A percentile compares a stretch with the other conserved stretches of the same genome.
phyloP scores from a whole-genome alignment of 2,113 vertebrate species.

The Cacatua alba region DNA sequence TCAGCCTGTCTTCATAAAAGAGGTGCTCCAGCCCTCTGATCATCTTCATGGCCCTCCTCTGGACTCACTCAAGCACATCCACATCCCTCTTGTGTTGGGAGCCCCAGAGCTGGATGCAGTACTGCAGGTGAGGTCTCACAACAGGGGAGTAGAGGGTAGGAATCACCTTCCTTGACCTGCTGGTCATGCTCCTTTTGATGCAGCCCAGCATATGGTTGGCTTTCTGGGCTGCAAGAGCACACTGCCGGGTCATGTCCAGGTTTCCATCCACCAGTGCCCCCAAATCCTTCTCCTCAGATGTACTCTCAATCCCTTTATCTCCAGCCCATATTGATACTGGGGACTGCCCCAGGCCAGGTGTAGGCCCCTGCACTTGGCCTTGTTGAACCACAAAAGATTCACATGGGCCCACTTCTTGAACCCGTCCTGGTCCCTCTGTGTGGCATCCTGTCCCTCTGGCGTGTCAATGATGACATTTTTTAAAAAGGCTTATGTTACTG shows the following conservation, averaged over 20 bases:
- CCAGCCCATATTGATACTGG: neutral
- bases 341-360: neutral
- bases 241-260: neutral
- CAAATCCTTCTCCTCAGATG: neutral
- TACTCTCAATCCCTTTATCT: neutral
- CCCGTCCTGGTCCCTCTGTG: neutral
- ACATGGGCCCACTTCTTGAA: neutral
- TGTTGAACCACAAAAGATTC: neutral
- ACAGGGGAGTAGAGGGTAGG: neutral
- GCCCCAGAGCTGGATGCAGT: neutral
- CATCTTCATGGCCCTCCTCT: neutral
- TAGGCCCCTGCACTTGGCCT: neutral
- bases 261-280: neutral
- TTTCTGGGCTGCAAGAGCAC: neutral
- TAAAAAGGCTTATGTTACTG: neutral
- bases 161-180: neutral
- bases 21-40: neutral
- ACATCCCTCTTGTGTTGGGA: neutral
- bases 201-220: neutral
- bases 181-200: rapidly evolving
- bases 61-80: neutral
- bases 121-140: rapidly evolving
- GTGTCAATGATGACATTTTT: neutral
- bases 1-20: neutral
- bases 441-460: neutral